phyloP scores from a whole-genome alignment of 1,140 invertebrate species.

The Procambarus clarkii region DNA sequence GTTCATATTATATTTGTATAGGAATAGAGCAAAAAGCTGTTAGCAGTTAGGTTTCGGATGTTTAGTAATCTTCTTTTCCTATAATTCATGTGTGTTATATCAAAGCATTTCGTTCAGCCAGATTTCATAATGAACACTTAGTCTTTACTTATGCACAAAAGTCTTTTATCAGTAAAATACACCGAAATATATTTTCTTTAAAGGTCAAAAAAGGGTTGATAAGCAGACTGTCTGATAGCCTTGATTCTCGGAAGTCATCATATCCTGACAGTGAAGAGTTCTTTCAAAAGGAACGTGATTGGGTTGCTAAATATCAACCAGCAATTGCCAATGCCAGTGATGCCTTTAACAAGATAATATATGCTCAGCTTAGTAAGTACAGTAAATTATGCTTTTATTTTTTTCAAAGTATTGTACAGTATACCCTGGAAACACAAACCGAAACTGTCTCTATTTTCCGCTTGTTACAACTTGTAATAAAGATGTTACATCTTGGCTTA shows the following conservation, averaged over 20 bases:
- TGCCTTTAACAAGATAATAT: conserved; percentile 75
- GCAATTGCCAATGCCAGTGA: conserved; percentile 74
- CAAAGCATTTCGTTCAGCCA: too few relatives aligned
- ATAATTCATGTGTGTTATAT: too few relatives aligned
- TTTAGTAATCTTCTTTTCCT: too few relatives aligned
- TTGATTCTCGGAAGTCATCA: conserved; percentile 75
- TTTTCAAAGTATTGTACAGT: neutral
- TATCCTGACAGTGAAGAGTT: conserved; percentile 77
- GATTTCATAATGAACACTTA: too few relatives aligned
- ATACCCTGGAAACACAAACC: too few relatives aligned
- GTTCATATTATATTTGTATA: too few relatives aligned
- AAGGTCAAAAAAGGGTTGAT: conserved; percentile 74
- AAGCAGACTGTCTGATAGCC: conserved; percentile 73
- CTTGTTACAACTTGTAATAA: too few relatives aligned
- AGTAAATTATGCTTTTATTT: neutral
- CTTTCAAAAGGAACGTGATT: conserved; percentile 77
- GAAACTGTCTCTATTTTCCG: too few relatives aligned
- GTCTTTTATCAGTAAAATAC: neutral
- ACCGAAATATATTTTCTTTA: neutral
- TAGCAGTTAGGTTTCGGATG: too few relatives aligned
- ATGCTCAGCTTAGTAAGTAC: conserved; percentile 76
- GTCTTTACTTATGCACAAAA: neutral
- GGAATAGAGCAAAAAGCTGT: too few relatives aligned
- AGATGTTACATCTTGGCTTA: too few relatives aligned
- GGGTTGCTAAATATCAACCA: conserved; percentile 74